Evolutionary conservation across 2,888 invertebrate species (phyloP).

Genomic region (Euplexia lucipara): DNA sequence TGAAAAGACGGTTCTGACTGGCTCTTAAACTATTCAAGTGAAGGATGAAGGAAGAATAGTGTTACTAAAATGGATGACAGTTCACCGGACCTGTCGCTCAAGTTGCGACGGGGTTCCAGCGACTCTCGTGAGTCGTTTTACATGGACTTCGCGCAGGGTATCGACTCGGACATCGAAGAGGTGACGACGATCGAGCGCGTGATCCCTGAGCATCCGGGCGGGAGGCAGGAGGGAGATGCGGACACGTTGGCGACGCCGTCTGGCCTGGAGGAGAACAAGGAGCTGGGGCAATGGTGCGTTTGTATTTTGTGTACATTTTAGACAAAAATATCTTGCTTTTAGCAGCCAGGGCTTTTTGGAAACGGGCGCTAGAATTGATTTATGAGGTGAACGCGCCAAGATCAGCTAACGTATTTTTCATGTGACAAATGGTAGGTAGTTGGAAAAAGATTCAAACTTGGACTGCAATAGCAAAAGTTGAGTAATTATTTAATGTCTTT

Average conservation of each 20-base stretch:
- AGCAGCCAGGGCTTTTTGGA: not conserved
- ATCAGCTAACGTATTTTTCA: not conserved
- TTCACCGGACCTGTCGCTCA: constrained; percentile 96
- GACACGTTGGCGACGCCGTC: constrained; percentile 89
- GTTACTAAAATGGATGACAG: constrained; percentile 92
- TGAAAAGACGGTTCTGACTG: constrained; percentile 69
- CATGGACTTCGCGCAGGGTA: constrained; percentile 97
- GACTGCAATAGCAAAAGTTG: not conserved
- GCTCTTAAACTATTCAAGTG: constrained; percentile 51
- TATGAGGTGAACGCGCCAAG: no score
- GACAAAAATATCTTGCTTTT: no score
- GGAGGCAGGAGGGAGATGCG: constrained; percentile 85
- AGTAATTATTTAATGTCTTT: not conserved
- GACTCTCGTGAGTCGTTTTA: constrained; percentile 97
- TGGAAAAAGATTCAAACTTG: not conserved
- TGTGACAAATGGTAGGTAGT: not conserved
- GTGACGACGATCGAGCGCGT: constrained; percentile 93
- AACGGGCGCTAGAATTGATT: no score
- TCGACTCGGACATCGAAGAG: constrained; percentile 97
- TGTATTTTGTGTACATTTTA: constrained; percentile 12
- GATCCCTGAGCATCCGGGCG: constrained; percentile 88
- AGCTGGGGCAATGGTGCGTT: constrained; percentile 87
- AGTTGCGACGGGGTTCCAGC: constrained; percentile 95
- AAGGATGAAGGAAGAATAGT: constrained; percentile 65
- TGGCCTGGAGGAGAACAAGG: constrained; percentile 88